A percentile compares a stretch with the other conserved stretches of the same genome.
These are phyloP conservation scores for Aphidius ervi DNA, from an alignment of 1,140 invertebrate species.

Conservation along the genomic window DNA sequence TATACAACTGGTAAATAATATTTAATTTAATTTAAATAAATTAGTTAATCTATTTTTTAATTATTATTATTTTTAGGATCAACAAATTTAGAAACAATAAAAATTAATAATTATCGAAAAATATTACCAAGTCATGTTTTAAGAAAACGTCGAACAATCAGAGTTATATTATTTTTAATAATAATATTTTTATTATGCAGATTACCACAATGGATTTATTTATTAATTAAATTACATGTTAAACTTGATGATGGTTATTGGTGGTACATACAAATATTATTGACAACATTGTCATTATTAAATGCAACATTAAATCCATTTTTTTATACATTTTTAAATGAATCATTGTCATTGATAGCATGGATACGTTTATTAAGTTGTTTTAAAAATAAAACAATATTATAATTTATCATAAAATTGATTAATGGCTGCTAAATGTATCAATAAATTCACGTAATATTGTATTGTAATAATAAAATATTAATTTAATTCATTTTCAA, in stretches of 20 bases:
- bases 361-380: conserved; percentile 18
- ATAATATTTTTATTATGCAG: conserved; percentile 51
- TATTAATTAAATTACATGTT: conserved; percentile 46
- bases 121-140: conserved; percentile 31
- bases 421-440: conserved; percentile 3
- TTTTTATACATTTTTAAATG: conserved; percentile 56
- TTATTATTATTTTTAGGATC: conserved; percentile 27
- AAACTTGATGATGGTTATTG: conserved; percentile 32
- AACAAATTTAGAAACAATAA: conserved; percentile 15
- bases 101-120: conserved; percentile 1
- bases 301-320: conserved; percentile 57
- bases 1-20: conserved; percentile 20
- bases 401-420: conserved; percentile 9
- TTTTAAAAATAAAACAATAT: conserved; percentile 5
- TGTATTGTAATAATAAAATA: neutral
- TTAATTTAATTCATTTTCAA: conserved; percentile 35
- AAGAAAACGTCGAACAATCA: conserved; percentile 54
- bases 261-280: conserved; percentile 50
- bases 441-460: neutral
- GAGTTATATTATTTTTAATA: conserved; percentile 54
- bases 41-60: neutral
- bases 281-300: conserved; percentile 50
- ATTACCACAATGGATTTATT: conserved; percentile 54
- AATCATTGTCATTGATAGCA: conserved; percentile 40
- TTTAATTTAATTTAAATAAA: conserved; percentile 16